Evolutionary conservation across 2,113 vertebrate genomes (phyloP), one percentile per base, ranked within the genome.

Genomic region (Catharus fuscescens): DNA sequence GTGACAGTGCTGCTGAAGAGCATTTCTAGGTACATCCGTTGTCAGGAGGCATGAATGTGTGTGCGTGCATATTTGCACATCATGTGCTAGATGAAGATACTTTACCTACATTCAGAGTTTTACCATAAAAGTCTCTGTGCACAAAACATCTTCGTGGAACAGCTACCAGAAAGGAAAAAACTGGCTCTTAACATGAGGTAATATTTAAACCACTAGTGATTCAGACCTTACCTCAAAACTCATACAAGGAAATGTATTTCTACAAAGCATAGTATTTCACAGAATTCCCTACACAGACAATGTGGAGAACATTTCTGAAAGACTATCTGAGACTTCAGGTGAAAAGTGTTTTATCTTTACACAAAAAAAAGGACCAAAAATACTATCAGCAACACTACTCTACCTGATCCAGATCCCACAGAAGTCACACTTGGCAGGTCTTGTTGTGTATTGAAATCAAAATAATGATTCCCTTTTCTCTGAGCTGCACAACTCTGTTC

Each of bases 11-110:
- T 86, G 77, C 54, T 59, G 72, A 61, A 87, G 92, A 93, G n/a
- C 95, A 95, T 96, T 98, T 98, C 97, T 98, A 97, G 96, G 98
- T 98, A 98, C 78, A 98, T 98, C 98, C 97, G 97, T 71, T 98
- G 74, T 67, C 84, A 92, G 89, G 32, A 94, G 77, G 67, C 17
- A 44, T 42, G 38, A 10, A 17, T 1, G 23, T 29, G 54, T 13
- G 31, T 28, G 36, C 1, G 12, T 73, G 26, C 4, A 24, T 44
- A 42, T 18, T 18, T 42, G 52, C 72, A 93, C 61, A 34, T 60
- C 65, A 23, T 4, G 19, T 2, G 21, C 26, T 12, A 90, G 83
- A 24, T 15, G 96, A 95, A 96, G 90, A 53, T 31, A 93, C 62
- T 86, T 96, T 42, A 94, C 85, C 91, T 87, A 88, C 50, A 36